Evolutionary conservation across 2,888 invertebrate species (phyloP), one percentile per base, ranked within the genome.

Genomic region (Eremobia ochroleuca): DNA sequence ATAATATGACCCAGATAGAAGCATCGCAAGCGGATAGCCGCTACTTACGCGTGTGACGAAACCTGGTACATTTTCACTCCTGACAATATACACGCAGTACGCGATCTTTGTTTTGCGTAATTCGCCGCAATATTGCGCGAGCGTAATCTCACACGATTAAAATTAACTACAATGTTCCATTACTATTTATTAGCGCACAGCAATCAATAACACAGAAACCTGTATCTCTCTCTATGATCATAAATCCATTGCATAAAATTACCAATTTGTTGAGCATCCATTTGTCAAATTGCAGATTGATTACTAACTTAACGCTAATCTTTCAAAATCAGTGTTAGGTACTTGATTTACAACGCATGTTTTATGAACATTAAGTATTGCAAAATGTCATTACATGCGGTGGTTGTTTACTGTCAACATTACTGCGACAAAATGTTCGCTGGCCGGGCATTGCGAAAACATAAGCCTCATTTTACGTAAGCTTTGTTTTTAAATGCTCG

Each of bases 1-100:
- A 94, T 94, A 94, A 94, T 94, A 94, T 91, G 96, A 94, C 95
- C 95, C 92, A 96, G 94, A 95, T 96, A 90, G 89, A 93, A 87
- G 89, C 94, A 93, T 94, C 93, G 94, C 88, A 92, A 93, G 90
- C 89, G 92, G 91, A 91, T 91, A 91, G 91, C 91, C 88, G 91
- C 91, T 91, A 86, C 88, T 91, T 92, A 91, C 85, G 76, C 80
- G 78, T 79, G 77, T 91, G 93, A 87, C 90, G 95, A 93, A 94
- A 95, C 90, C 46, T 83, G 88, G 89, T 92, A 90, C 91, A 91
- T 92, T 92, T 91, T 92, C 93, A 91, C 91, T 92, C 93, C 93
- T 94, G 94, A 96, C 96, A 95, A 94, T 94, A 93, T 90, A 93
- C 93, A 91, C 89, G 90, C 90, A 89, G 88, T 89, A 85, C 88